These are phyloP conservation scores for Rhamnusium bicolor DNA, from an alignment of 2,888 invertebrate species.

Conservation along the genomic window DNA sequence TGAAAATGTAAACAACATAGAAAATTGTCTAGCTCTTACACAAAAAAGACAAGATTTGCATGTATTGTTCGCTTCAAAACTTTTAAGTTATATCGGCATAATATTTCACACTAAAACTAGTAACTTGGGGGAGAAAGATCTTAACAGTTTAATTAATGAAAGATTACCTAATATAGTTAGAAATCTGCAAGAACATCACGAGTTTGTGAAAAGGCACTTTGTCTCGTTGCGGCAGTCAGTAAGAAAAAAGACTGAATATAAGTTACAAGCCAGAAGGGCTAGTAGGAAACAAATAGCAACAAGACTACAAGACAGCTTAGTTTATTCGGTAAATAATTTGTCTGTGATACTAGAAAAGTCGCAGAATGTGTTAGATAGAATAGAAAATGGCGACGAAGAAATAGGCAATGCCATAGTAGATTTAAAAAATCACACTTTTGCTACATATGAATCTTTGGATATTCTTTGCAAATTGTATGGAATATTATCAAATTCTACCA, in stretches of 20 bases:
- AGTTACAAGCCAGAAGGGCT: conserved; percentile 25
- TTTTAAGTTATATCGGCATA: conserved; percentile 53
- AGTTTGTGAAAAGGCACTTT: conserved; percentile 47
- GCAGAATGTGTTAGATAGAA: conserved; percentile 42
- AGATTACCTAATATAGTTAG: conserved; percentile 38
- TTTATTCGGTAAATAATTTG: conserved; percentile 52
- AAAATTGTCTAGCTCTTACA: conserved; percentile 28
- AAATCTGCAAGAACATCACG: conserved; percentile 36
- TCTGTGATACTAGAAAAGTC: conserved; percentile 58
- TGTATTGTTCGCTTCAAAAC: conserved; percentile 54
- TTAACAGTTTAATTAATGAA: conserved; percentile 40
- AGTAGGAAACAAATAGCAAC: conserved; percentile 37
- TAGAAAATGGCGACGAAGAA: conserved; percentile 40
- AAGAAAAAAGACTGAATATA: conserved; percentile 43
- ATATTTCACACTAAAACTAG: conserved; percentile 35
- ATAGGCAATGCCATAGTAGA: conserved; percentile 49
- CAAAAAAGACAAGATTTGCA: conserved; percentile 49
- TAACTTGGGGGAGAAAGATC: neutral
- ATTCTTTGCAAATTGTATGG: conserved; percentile 57
- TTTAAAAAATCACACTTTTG: conserved; percentile 54
- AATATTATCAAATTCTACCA: conserved; percentile 46
- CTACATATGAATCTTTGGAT: conserved; percentile 60
- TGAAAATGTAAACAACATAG: conserved; percentile 14
- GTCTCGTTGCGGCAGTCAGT: conserved; percentile 46
- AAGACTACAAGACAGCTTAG: conserved; percentile 53